Conservation (phyloP, 2,888 invertebrate genomes). For the Lepidochrysops patricia region DNA sequence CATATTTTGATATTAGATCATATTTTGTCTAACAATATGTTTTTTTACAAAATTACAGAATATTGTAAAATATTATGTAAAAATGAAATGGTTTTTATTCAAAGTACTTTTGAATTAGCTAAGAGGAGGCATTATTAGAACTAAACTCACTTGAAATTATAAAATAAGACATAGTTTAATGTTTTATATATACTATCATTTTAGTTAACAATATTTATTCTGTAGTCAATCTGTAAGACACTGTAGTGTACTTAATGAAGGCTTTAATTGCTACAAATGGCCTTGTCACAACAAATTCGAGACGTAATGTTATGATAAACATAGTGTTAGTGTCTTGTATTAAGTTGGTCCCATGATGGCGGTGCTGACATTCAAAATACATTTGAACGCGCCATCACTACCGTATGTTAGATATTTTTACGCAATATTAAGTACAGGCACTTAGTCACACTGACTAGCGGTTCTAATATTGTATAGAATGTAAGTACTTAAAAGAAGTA, state of each 20-base stretch:
- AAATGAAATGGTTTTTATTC: neutral
- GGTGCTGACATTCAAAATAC: neutral
- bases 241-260: conserved; percentile 10
- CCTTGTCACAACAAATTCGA: neutral
- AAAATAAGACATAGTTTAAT: neutral
- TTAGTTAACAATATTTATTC: neutral
- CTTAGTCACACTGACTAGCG: conserved; percentile 1
- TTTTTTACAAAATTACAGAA: neutral
- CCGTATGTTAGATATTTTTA: neutral
- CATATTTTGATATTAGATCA: neutral
- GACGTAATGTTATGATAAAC: conserved; percentile 8
- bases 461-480: conserved; percentile 5
- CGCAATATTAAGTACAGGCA: neutral
- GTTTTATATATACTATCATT: conserved; percentile 1
- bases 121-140: conserved; percentile 9
- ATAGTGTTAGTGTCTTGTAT: neutral
- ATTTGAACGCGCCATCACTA: neutral
- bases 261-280: neutral
- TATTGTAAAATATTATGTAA: neutral
- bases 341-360: neutral
- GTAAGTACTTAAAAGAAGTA: conserved; percentile 1
- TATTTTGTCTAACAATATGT: neutral
- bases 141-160: neutral
- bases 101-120: neutral
- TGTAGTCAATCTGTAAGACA: neutral